These are phyloP conservation scores for Polyodon spathula DNA, from an alignment of 2,113 vertebrate species.

Conservation along the genomic window DNA sequence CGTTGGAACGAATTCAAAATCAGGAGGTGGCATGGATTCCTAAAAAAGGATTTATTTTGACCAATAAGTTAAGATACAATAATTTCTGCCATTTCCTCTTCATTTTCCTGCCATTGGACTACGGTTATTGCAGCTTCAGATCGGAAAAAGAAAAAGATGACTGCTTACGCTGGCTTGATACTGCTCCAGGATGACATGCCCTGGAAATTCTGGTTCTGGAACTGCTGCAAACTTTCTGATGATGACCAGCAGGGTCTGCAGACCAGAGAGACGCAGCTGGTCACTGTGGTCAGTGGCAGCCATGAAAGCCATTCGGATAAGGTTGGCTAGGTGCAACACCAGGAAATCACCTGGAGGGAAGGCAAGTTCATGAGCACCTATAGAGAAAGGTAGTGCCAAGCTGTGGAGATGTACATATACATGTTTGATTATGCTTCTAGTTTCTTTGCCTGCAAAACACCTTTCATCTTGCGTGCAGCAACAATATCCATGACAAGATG, in stretches of 20 bases:
- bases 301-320: conserved; percentile 95
- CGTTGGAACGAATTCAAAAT: no score
- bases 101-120: no score
- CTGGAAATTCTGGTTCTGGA: conserved; percentile 87
- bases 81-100: no score
- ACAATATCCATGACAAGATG: no score
- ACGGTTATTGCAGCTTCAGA: no score
- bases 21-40: no score
- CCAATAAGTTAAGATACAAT: no score
- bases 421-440: no score
- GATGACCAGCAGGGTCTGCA: conserved; percentile 71
- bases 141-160: neutral
- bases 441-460: no score
- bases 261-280: conserved; percentile 75
- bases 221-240: conserved; percentile 72
- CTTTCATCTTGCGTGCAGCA: no score
- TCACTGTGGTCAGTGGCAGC: conserved; percentile 88
- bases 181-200: conserved; percentile 86
- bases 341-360: conserved; percentile 73
- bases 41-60: no score
- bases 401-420: no score
- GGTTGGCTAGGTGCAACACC: conserved; percentile 79
- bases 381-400: conserved; percentile 13
- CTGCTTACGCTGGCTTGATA: conserved; percentile 88
- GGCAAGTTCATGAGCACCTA: conserved; percentile 5